Base-by-base conservation (phyloP, 2,797 vertebrate species). In the Coranthus polyacanthus region DNA sequence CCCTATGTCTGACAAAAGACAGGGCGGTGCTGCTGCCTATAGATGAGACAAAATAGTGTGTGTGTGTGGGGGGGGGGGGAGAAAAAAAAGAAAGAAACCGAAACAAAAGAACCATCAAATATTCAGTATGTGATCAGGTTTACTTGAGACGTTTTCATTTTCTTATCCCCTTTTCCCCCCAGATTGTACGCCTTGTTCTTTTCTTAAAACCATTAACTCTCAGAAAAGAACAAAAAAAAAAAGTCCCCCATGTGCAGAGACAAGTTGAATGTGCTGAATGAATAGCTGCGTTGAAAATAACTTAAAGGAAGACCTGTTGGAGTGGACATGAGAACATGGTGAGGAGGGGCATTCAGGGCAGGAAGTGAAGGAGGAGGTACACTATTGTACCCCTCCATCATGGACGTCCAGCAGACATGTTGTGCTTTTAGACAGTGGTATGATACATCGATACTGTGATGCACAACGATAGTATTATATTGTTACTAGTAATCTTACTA, bases 291-390 rank as follows among this genome's bases (percentile, higher is more conserved):
- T 41, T 68, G 46, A 75, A 58, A 73, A 73, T 74, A 82, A 82
- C 55, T 82, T 83, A 67, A 68, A 85, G 73, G 64, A 75, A 63
- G 80, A 86, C 75, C 79, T 79, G 65, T 47, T 55, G 20, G 44
- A 80, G 54, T 76, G 74, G 72, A 68, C 62, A 44, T 56, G 16
- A 47, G 43, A 52, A 9, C 59, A 49, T 12, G 52, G 43, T 20
- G 21, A 87, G 88, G 83, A 45, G 66, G 71, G 37, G 69, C 68
- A 2, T 71, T 41, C 12, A 12, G 59, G 3, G 59, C 87, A 92
- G 88, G 90, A 91, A 89, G 89, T 78, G 63, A 87, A 77, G 86
- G 77, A 85, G 84, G 82, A 72, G 75, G 81, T 83, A 57, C 58
- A 53, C 15, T 38, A 59, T 77, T 46, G 15, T 39, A 66, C 45